These are phyloP conservation scores for Cenopis cana DNA, from an alignment of 2,888 invertebrate genomes.

Conservation along the genomic window DNA sequence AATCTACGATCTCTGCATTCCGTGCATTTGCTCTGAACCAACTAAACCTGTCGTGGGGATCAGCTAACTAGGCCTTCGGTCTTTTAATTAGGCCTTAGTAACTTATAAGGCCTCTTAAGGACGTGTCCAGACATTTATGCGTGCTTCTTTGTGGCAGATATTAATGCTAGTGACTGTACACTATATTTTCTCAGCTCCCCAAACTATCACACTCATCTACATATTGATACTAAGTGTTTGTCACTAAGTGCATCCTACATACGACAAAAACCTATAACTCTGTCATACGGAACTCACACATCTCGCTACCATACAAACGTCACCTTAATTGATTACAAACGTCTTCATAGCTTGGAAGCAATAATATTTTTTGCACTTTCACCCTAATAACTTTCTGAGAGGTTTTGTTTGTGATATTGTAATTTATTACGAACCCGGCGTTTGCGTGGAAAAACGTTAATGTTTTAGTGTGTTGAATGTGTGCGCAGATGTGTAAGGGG, in stretches of 20 bases:
- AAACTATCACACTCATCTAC: neutral
- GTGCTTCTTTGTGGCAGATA: no score
- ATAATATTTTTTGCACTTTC: conserved; percentile 45
- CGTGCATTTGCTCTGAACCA: no score
- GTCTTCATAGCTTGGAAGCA: conserved; percentile 41
- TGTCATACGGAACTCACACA: conserved; percentile 24
- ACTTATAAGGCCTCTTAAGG: no score
- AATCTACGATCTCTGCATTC: no score
- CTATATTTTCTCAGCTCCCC: neutral
- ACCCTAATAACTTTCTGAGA: conserved; percentile 47
- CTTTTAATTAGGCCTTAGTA: no score
- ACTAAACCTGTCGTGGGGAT: no score
- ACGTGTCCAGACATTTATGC: no score
- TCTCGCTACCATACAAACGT: conserved; percentile 33
- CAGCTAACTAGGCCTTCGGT: no score
- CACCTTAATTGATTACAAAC: conserved; percentile 40
- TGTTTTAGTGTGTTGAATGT: conserved; percentile 40
- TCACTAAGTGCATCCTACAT: conserved; percentile 19
- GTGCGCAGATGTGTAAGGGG: conserved; percentile 2
- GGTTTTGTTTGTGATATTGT: conserved; percentile 49
- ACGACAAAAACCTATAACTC: conserved; percentile 33
- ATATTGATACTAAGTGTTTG: neutral
- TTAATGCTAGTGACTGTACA: neutral
- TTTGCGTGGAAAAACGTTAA: conserved; percentile 41
- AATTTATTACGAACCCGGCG: conserved; percentile 53